Evolutionary conservation across 2,888 invertebrate genomes (phyloP), one percentile per base, ranked within the genome.

Genomic region (Crossocerus cetratus): DNA sequence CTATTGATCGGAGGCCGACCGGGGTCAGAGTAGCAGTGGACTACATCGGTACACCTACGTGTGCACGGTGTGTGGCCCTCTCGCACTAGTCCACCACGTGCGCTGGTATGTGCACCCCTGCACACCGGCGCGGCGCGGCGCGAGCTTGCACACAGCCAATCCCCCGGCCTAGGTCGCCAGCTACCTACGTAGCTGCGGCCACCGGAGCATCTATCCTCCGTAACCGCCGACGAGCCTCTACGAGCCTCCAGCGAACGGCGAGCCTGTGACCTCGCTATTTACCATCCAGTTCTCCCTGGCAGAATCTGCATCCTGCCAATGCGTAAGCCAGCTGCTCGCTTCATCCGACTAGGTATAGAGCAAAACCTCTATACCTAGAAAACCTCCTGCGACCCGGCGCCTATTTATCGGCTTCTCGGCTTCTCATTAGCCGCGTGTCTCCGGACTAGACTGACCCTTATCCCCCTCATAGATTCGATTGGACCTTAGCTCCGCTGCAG

Each of bases 1-100:
- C 87, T 89, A 89, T 89, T 89, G 89, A 89, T 89, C 89, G 89
- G 86, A 85, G 87, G 86, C 87, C 88, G 88, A 88, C 86, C 88
- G 89, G 89, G 89, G 89, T 89, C 89, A 89, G 86, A 87, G 85
- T 86, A 86, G 86, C 87, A 86, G 87, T 87, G 88, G 88, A 86
- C 88, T 88, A 88, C 87, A 87, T 86, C 81, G 84, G 84, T 85
- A 81, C 83, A 83, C 81, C 79, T 81, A 80, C 72, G 78, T 64
- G 78, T 78, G 81, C 74, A 79, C 67, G 77, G 69, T 61, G n/a
- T n/a, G n/a, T n/a, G 73, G 70, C 70, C 70, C 16, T 3, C 32
- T 32, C 32, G 32, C 32, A 32, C 32, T 32, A 32, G 32, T 2
- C 32, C 32, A 32, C 49, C 71, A 77, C 69, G 81, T 77, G 73